Evolutionary conservation across 2,888 invertebrate species (phyloP).

Genomic region (Napeogenes inachia): DNA sequence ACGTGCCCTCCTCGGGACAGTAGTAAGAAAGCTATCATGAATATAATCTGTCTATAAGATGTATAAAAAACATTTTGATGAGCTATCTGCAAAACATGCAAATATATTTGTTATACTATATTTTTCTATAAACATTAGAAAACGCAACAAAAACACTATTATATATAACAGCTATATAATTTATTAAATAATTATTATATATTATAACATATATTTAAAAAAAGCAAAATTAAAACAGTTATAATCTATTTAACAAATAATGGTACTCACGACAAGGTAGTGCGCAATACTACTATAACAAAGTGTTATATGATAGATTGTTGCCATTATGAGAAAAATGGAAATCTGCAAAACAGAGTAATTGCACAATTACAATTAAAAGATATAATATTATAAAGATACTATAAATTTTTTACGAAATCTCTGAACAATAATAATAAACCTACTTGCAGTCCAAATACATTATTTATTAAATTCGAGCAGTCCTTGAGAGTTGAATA

Average conservation of each 20-base stretch:
- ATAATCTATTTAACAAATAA: background rate
- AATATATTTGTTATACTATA: no score
- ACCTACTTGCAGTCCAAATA: conserved; percentile 13
- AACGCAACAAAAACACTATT: no score
- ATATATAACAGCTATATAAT: no score
- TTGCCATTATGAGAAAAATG: background rate
- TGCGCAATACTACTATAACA: conserved; percentile 7
- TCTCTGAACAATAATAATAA: no score
- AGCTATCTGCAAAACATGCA: no score
- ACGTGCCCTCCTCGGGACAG: conserved; percentile 4
- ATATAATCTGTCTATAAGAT: background rate
- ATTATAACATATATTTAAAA: no score
- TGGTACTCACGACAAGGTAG: background rate
- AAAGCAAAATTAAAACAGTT: no score
- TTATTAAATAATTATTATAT: no score
- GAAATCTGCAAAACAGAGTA: conserved; percentile 4
- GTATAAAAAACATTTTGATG: background rate
- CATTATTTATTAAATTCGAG: conserved; percentile 3
- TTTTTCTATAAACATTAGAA: no score
- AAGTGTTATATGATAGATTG: conserved; percentile 13
- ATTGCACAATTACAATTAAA: no score
- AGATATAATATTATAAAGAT: no score
- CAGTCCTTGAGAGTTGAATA: conserved; percentile 8
- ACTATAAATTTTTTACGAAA: no score
- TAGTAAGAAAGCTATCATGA: background rate